phyloP scores from a whole-genome alignment of 2,113 vertebrate genomes.

The Orycteropus afer region DNA sequence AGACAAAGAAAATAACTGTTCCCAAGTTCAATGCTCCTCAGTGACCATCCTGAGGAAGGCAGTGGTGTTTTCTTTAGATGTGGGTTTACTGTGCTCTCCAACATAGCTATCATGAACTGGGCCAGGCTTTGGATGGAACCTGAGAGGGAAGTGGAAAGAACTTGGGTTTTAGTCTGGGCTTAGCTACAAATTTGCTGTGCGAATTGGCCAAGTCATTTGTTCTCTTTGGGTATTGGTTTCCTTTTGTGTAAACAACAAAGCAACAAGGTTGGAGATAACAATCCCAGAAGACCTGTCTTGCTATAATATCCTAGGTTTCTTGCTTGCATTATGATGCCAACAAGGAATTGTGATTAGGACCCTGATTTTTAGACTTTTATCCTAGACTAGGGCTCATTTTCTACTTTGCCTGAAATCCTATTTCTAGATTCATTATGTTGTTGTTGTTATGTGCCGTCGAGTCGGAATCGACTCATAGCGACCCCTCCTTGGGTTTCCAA shows the following conservation, averaged over 20 bases:
- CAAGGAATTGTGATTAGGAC: not conserved
- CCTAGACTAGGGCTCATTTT: not conserved
- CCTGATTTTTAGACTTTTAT: conserved; percentile 1
- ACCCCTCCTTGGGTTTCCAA: too few relatives aligned
- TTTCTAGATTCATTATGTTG: not conserved
- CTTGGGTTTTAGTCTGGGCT: not conserved
- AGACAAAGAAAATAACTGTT: not conserved
- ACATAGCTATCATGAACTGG: not conserved
- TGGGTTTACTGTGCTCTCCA: not conserved
- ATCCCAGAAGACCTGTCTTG: not conserved
- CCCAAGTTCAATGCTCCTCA: not conserved
- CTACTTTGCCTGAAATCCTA: not conserved
- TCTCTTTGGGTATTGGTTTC: not conserved
- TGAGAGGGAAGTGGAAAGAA: not conserved
- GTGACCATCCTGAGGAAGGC: not conserved
- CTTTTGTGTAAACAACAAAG: not conserved
- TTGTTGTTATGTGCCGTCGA: too few relatives aligned
- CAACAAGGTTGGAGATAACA: not conserved
- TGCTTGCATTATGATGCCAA: not conserved
- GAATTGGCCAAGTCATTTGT: not conserved
- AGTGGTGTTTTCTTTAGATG: not conserved
- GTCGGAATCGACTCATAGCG: too few relatives aligned
- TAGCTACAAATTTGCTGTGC: not conserved
- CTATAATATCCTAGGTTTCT: not conserved
- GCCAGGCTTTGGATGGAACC: not conserved